phyloP scores from a whole-genome alignment of 2,113 vertebrate species.

The Vombatus ursinus region DNA sequence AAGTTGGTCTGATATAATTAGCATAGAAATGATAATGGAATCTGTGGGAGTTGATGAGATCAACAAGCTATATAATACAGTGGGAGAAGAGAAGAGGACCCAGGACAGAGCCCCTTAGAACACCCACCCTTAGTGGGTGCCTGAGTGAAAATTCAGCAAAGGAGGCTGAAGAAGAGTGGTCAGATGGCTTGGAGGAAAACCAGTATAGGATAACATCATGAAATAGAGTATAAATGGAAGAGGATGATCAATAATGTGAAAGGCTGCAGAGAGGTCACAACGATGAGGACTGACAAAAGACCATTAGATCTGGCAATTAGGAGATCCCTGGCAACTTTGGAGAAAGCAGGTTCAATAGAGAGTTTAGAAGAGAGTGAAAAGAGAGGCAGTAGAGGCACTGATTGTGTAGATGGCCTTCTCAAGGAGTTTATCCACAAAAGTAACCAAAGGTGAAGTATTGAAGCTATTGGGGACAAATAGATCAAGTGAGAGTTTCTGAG shows the following conservation, averaged over 20 bases:
- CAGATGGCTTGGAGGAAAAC: not conserved
- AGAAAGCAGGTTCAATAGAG: not conserved
- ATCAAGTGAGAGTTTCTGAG: not conserved
- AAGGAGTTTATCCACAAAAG: not conserved
- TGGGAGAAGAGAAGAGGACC: not conserved
- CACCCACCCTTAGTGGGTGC: not conserved
- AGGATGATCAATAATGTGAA: not conserved
- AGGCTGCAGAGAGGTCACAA: not conserved
- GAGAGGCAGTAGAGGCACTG: not conserved
- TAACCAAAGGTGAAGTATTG: not conserved
- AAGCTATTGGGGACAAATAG: not conserved
- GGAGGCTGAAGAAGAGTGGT: not conserved
- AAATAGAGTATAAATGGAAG: not conserved
- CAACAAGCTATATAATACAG: not conserved
- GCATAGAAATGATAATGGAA: not conserved
- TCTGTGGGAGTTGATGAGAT: not conserved
- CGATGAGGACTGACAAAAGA: not conserved
- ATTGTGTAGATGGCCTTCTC: not conserved
- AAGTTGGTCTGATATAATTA: not conserved
- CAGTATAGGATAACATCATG: not conserved
- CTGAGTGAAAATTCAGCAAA: not conserved
- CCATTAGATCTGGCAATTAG: not conserved
- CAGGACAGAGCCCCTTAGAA: not conserved
- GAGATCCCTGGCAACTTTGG: not conserved
- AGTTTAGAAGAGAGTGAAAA: not conserved